Evolutionary conservation across 2,797 vertebrate genomes (phyloP).

Genomic region (Parauchenoglanis punctatus): DNA sequence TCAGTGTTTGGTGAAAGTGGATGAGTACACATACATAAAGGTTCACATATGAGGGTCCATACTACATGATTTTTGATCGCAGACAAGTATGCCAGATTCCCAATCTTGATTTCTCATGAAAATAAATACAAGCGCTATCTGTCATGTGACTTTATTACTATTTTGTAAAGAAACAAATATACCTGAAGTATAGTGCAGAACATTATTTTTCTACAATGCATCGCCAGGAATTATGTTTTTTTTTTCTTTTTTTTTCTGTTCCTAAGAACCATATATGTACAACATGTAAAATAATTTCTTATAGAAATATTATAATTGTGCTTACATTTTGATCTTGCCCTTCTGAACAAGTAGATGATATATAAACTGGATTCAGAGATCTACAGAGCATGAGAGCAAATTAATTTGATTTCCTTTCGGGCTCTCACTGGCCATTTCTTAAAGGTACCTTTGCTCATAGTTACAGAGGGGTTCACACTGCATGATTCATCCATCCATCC

Average conservation of each 20-base stretch:
- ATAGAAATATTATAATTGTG: neutral
- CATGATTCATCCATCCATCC: neutral
- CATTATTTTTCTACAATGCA: neutral
- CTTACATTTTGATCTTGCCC: neutral
- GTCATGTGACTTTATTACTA: neutral
- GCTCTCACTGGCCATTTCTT: neutral
- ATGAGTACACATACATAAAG: neutral
- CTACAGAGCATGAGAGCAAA: neutral
- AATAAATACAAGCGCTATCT: neutral
- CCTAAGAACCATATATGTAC: neutral
- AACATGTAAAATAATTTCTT: neutral
- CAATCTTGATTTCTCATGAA: neutral
- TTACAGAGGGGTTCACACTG: neutral
- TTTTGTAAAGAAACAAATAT: neutral
- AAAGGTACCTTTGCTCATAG: neutral
- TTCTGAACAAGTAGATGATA: neutral
- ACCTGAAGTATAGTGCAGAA: neutral
- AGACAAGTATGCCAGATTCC: neutral
- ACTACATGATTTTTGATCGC: neutral
- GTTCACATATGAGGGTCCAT: neutral
- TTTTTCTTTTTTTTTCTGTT: neutral
- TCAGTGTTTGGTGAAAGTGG: neutral
- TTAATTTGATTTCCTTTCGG: neutral
- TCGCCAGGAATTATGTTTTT: neutral
- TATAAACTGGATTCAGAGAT: neutral